Evolutionary conservation across 1,140 invertebrate genomes (phyloP).

Genomic region (Branchinecta lynchi): DNA sequence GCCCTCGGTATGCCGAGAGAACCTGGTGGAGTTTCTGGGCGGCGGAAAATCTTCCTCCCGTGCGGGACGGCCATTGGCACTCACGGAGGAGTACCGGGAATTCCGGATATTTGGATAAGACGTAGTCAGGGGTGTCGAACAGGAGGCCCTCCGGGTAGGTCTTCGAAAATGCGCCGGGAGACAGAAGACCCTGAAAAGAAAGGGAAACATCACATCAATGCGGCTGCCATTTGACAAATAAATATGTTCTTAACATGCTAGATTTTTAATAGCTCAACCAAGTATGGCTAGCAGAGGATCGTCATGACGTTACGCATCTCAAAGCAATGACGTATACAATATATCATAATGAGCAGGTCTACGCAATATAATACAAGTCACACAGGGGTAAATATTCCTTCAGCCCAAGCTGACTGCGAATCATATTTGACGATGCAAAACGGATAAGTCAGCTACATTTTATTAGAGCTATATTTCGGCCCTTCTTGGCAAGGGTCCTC

Average conservation of each 20-base stretch:
- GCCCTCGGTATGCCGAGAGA: no score
- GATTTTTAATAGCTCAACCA: neutral
- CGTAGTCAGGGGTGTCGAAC: neutral
- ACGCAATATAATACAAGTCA: neutral
- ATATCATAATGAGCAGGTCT: neutral
- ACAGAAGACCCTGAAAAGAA: neutral
- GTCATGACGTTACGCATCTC: no score
- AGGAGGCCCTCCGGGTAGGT: neutral
- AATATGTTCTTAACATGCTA: no score
- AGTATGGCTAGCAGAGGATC: no score
- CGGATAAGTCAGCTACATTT: no score
- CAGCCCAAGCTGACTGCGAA: no score
- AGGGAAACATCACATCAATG: neutral
- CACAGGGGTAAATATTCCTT: no score
- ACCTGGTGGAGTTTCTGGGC: neutral
- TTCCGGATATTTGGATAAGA: neutral
- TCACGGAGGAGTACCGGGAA: neutral
- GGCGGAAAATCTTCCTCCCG: neutral
- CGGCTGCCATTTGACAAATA: neutral
- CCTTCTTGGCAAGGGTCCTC: no score
- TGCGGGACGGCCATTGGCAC: neutral
- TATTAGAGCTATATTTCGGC: no score
- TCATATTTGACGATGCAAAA: no score
- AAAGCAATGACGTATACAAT: neutral
- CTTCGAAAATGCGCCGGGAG: neutral